phyloP scores from a whole-genome alignment of 2,113 vertebrate genomes.

The Mus pahari region DNA sequence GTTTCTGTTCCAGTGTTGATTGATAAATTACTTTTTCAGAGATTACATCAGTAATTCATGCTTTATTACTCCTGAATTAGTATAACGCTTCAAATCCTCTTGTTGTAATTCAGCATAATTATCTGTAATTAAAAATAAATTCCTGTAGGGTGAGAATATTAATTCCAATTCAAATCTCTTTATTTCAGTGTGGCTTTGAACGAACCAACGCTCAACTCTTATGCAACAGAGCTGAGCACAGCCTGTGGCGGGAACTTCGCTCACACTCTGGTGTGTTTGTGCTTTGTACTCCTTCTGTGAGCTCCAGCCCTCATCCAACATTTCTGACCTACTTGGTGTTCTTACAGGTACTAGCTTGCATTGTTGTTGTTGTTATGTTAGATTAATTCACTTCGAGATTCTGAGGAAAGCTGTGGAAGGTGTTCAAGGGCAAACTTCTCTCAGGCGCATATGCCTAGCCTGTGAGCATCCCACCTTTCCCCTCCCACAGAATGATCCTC shows the following conservation, averaged over 20 bases:
- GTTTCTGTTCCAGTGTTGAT: conserved; percentile 67
- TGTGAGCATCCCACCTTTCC: background rate
- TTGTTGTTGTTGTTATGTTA: background rate
- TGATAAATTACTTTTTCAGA: conserved; percentile 72
- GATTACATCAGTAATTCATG: conserved; percentile 71
- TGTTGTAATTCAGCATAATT: conserved; percentile 64
- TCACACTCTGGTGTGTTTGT: background rate
- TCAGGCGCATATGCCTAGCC: no score
- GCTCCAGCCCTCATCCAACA: background rate
- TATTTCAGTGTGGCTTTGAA: conserved; percentile 48
- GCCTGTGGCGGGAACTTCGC: background rate
- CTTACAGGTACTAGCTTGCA: background rate
- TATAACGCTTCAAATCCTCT: conserved; percentile 72
- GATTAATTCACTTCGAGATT: conserved; percentile 24
- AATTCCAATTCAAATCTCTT: conserved; percentile 58
- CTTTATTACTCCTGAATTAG: conserved; percentile 63
- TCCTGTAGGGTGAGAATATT: conserved; percentile 67
- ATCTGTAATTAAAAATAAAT: conserved; percentile 77
- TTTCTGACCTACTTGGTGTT: background rate
- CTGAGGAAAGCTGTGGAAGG: background rate
- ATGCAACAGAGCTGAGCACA: background rate
- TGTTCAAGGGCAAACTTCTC: background rate
- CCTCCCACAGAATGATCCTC: no score
- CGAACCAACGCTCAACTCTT: background rate
- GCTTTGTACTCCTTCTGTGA: background rate